Evolutionary conservation across 2,888 invertebrate species (phyloP), one percentile per base, ranked within the genome.

Genomic region (Drosophila pseudotakahashii): DNA sequence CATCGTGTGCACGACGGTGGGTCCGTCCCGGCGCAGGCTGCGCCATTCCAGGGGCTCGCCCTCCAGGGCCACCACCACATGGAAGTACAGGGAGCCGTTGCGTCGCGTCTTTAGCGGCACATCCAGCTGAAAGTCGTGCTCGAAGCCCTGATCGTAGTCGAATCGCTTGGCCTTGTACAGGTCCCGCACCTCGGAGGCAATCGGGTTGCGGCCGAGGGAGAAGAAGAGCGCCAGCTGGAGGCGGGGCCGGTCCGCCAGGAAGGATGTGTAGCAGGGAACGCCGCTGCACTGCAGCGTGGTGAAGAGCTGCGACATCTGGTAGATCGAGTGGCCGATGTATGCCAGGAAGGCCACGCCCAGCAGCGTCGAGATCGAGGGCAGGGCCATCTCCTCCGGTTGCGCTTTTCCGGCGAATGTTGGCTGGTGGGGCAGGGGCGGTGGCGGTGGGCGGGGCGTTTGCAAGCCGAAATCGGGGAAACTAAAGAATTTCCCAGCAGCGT

Each of bases 21-120:
- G 93, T 37, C 94, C 94, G 10, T 93, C 93, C 16, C 93, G 93
- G 72, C 94, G 92, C 32, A 95, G 92, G 32, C 94, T 94, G 54
- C 93, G 92, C 91, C 95, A 94, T 61, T 94, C 93, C 0, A 93
- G 86, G 2, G 93, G 93, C 37, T 89, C 92, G 34, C 94, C 94
- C 68, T 94, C 92, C 54, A 95, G 94, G 16, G 95, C 93, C 37
- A 96, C 89, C 51, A 95, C 93, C 2, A 96, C 94, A 91, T 97
- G 97, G 89, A 98, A 94, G 89, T 93, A 96, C 48, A 98, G 90
- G 7, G 96, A 96, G 1, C 98, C 98, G 93, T 98, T 98, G 63
- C 95, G 94, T 13, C 96, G 93, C 0, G 96, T 97, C 90, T 94
- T 94, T 23, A 92, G 91, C 4, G 98, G 97, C 75, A 98, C 93